A percentile compares a stretch with the other conserved stretches of the same genome.
These are phyloP conservation scores for Hipposideros larvatus DNA, from an alignment of 2,797 vertebrate genomes.

Conservation along the genomic window DNA sequence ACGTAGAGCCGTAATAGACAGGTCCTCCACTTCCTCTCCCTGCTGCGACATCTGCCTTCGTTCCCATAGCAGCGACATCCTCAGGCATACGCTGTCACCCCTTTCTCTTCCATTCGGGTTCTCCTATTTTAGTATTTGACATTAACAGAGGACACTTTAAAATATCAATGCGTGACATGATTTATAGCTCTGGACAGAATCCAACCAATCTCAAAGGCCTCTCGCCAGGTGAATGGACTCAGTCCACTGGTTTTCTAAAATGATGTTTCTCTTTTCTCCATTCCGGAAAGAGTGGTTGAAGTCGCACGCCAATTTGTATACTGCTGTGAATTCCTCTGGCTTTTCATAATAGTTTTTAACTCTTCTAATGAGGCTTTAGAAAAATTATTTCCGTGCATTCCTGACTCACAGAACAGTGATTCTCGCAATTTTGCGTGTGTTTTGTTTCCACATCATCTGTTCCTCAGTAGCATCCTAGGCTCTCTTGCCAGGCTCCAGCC, in stretches of 20 bases:
- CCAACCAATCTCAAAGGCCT: accelerated
- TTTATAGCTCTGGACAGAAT: not conserved
- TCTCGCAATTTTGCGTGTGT: too few relatives aligned
- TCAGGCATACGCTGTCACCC: too few relatives aligned
- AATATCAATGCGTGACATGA: not conserved
- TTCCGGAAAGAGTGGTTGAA: not conserved
- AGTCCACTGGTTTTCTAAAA: not conserved
- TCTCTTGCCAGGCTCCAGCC: not conserved
- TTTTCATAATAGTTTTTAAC: not conserved
- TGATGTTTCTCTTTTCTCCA: not conserved
- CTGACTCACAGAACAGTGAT: not conserved
- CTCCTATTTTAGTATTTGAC: not conserved
- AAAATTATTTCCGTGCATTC: not conserved
- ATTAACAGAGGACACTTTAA: not conserved
- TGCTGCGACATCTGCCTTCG: accelerated
- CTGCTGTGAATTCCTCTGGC: not conserved
- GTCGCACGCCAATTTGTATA: too few relatives aligned
- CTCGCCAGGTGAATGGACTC: not conserved
- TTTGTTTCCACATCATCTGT: too few relatives aligned
- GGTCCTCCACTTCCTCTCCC: not conserved
- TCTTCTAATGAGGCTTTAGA: not conserved
- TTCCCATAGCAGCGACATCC: accelerated
- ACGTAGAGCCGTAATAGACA: accelerated
- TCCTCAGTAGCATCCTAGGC: too few relatives aligned
- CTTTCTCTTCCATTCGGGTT: not conserved